phyloP scores from a whole-genome alignment of 1,140 invertebrate genomes.

The Acarapis woodi region DNA sequence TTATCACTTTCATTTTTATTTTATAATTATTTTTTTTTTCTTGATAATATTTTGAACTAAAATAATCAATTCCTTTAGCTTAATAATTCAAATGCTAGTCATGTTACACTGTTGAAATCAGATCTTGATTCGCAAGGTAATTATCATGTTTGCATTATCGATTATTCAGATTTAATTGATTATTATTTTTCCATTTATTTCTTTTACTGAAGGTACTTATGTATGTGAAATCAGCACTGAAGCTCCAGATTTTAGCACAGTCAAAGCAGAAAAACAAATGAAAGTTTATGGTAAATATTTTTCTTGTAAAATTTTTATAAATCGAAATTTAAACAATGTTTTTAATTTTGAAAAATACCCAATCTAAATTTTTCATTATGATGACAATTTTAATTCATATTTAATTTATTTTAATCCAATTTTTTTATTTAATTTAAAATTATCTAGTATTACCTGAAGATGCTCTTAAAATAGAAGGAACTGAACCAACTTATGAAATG shows the following conservation, averaged over 20 bases:
- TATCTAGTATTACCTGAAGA: conserved; percentile 11
- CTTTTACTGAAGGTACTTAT: conserved; percentile 2
- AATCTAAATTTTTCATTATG: not conserved
- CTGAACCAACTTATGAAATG: conserved; percentile 9
- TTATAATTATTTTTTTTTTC: too few relatives aligned
- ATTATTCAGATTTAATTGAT: too few relatives aligned
- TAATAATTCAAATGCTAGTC: conserved; percentile 13
- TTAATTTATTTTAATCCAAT: not conserved
- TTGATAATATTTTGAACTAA: too few relatives aligned
- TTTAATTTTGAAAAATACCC: not conserved
- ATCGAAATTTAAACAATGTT: not conserved
- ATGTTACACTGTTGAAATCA: conserved; percentile 9
- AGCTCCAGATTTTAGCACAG: conserved; percentile 13
- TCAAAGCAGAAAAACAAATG: conserved; percentile 14
- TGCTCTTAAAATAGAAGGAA: conserved; percentile 10
- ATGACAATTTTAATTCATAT: too few relatives aligned
- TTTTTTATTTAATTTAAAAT: not conserved
- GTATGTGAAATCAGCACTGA: conserved; percentile 12
- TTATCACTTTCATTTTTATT: too few relatives aligned
- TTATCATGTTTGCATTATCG: too few relatives aligned
- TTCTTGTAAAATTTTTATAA: not conserved
- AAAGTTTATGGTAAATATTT: conserved; percentile 13
- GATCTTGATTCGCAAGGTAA: conserved; percentile 13
- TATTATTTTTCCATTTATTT: too few relatives aligned
- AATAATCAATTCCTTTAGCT: too few relatives aligned